Base-by-base conservation (phyloP, 2,797 vertebrate species). In the Kryptolebias ocellatus region DNA sequence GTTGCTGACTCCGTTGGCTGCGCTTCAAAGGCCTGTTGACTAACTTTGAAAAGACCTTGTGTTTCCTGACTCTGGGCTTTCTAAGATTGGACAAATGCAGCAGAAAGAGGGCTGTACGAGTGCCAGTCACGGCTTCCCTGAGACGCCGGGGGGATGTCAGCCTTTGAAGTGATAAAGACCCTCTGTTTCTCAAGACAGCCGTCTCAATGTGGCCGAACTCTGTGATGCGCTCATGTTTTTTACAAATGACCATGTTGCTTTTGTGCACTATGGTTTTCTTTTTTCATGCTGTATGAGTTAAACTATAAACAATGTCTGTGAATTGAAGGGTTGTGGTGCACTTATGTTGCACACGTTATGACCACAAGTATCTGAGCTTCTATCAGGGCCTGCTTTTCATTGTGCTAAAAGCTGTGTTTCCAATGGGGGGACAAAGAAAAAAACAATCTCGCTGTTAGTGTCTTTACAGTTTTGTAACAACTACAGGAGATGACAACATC, bases 21-120 rank as follows among this genome's bases (percentile, higher is more conserved):
- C 53, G 83, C 90, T 90, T 92, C 91, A 92, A 91, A 92, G 87
- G 87, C 88, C 89, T 89, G 91, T 89, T 91, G 91, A 91, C 91
- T 91, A 85, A 90, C 89, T 90, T 91, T 92, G 90, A 92, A 89
- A 92, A 86, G 90, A 91, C 90, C 90, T 92, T 90, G 88, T 89
- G 89, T 90, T 92, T 86, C 90, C 88, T 89, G 87, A 90, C 90
- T 89, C 88, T 86, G 88, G 91, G 87, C 91, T 90, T 91, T 91
- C 88, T 82, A 67, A 90, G 88, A 92, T 92, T 91, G 90, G 89
- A 89, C 86, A 79, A 88, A 90, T 89, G 88, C 88, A 83, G 86
- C 87, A 90, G 82, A 84, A 79, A 83, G 79, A 79, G 69, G 81
- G 72, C 74, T 70, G 85, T 74, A 74, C 60, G 70, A 67, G 87